Conservation (phyloP, 2,113 vertebrate species). For the Strix uralensis region DNA sequence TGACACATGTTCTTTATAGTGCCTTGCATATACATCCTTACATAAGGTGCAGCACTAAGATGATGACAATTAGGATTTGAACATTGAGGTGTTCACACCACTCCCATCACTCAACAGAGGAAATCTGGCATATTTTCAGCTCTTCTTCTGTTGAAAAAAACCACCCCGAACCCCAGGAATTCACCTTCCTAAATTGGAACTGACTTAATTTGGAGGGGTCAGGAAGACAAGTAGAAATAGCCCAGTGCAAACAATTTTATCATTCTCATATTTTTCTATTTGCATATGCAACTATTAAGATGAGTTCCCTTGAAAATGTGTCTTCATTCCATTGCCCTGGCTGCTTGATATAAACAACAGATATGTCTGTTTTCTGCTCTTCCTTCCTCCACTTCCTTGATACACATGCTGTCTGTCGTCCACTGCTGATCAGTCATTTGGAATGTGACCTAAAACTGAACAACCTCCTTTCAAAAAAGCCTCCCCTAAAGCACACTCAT, state of each 20-base stretch:
- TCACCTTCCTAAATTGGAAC: not conserved
- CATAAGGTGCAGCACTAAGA: not conserved
- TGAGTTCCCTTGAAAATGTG: not conserved
- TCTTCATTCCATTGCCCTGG: not conserved
- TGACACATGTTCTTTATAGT: rapidly evolving
- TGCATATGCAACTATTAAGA: not conserved
- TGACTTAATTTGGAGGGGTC: rapidly evolving
- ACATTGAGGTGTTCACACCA: not conserved
- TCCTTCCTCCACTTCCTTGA: not conserved
- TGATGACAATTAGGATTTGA: not conserved
- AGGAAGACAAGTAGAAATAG: not conserved
- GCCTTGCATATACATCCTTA: not conserved
- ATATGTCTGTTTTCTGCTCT: not conserved
- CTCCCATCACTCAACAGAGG: not conserved
- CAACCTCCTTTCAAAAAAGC: not conserved
- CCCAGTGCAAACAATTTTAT: not conserved
- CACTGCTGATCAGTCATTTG: not conserved
- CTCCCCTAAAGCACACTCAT: not conserved
- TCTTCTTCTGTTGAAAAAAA: not conserved
- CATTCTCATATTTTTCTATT: not conserved
- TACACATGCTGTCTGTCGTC: not conserved
- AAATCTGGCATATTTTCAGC: not conserved
- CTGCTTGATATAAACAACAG: not conserved
- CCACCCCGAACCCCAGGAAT: not conserved
- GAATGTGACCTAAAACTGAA: not conserved